phyloP scores from a whole-genome alignment of 2,888 invertebrate species.

The Ashinkailepas kermadecensis region DNA sequence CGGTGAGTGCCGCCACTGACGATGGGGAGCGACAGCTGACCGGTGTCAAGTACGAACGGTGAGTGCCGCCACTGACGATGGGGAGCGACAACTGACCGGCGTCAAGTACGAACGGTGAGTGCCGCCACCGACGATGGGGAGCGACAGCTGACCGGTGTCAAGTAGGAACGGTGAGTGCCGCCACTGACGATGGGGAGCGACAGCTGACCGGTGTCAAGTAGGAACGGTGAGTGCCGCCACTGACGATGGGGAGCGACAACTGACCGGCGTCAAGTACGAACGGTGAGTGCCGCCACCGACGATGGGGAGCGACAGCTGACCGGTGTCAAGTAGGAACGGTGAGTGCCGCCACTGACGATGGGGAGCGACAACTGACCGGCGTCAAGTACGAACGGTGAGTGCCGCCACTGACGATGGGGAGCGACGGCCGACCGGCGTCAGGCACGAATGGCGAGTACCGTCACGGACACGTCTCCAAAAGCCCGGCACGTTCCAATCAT shows the following conservation, averaged over 20 bases:
- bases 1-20: constrained; percentile 47
- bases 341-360: constrained; percentile 43
- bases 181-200: constrained; percentile 46
- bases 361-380: constrained; percentile 39
- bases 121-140: constrained; percentile 54
- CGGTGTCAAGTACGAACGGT: constrained; percentile 74
- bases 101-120: too few species aligned
- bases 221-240: constrained; percentile 54
- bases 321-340: constrained; percentile 74
- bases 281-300: too few species aligned
- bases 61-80: background rate
- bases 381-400: constrained; percentile 74
- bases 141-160: constrained; percentile 48
- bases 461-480: too few species aligned
- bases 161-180: constrained; percentile 63
- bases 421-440: too few species aligned
- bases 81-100: too few species aligned
- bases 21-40: constrained; percentile 46
- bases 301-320: constrained; percentile 46
- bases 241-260: too few species aligned
- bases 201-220: constrained; percentile 57
- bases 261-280: too few species aligned
- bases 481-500: too few species aligned
- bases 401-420: background rate
- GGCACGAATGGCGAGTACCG: too few species aligned